Percentiles rank a stretch among this genome's conserved stretches.
These are phyloP conservation scores for Polia nebulosa DNA, from an alignment of 2,888 invertebrate genomes.

Conservation along the genomic window DNA sequence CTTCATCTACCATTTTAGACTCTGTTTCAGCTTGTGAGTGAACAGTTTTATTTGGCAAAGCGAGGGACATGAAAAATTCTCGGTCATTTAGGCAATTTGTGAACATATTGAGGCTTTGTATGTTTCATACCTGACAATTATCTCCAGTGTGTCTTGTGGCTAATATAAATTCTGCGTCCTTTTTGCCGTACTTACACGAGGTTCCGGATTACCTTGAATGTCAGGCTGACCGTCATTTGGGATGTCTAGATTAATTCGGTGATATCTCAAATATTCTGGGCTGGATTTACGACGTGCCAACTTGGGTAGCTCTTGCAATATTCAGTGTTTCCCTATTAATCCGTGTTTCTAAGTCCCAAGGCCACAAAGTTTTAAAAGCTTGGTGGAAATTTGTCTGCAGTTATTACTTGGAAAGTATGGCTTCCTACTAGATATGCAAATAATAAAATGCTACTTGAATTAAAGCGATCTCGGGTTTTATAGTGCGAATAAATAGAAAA, in stretches of 20 bases:
- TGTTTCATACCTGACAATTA: conserved; percentile 61
- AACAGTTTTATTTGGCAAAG: conserved; percentile 33
- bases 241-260: conserved; percentile 57
- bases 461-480: conserved; percentile 43
- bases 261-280: conserved; percentile 54
- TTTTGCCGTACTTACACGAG: conserved; percentile 33
- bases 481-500: conserved; percentile 48
- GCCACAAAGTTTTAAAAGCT: conserved; percentile 56
- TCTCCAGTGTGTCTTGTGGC: conserved; percentile 37
- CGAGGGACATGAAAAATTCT: conserved; percentile 50
- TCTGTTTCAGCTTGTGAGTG: conserved; percentile 51
- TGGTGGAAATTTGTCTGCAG: conserved; percentile 56
- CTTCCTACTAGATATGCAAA: conserved; percentile 39
- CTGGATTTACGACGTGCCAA: conserved; percentile 47
- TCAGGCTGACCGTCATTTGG: conserved; percentile 58
- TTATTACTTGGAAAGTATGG: conserved; percentile 57
- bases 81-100: conserved; percentile 56
- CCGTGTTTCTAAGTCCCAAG: conserved; percentile 25
- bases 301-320: conserved; percentile 35
- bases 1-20: conserved; percentile 40
- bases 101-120: conserved; percentile 58
- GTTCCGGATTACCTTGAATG: conserved; percentile 35
- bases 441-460: conserved; percentile 62
- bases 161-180: conserved; percentile 26
- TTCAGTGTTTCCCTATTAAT: conserved; percentile 59